Evolutionary conservation across 2,797 vertebrate species (phyloP).

Genomic region (Danio albolineatus): DNA sequence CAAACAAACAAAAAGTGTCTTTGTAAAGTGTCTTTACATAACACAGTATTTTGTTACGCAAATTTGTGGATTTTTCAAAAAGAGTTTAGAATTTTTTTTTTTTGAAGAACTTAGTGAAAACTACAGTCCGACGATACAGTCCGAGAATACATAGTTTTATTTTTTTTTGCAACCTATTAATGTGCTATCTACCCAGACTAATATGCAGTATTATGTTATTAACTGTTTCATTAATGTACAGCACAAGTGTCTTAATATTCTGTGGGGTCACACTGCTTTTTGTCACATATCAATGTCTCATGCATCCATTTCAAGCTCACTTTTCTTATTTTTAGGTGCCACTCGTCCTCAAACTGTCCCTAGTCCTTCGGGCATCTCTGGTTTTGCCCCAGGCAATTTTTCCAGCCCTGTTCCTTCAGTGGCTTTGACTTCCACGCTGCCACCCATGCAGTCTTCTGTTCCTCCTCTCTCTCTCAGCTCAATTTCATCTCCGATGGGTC

Average conservation of each 20-base stretch:
- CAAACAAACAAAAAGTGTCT: too few relatives aligned
- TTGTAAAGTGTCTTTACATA: too few relatives aligned
- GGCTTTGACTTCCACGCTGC: constrained; percentile 53
- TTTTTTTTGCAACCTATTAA: background rate
- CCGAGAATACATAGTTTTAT: background rate
- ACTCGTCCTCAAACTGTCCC: constrained; percentile 74
- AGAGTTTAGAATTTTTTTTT: too few relatives aligned
- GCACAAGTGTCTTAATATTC: background rate
- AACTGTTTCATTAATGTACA: background rate
- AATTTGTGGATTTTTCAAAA: too few relatives aligned
- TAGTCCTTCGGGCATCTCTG: constrained; percentile 61
- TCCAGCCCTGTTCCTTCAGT: constrained; percentile 62
- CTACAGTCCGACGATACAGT: background rate
- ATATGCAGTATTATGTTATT: background rate
- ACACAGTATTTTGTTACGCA: too few relatives aligned
- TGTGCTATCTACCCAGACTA: background rate
- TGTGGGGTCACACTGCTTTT: background rate
- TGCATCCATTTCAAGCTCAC: background rate
- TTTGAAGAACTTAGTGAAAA: too few relatives aligned
- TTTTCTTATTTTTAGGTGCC: constrained; percentile 67
- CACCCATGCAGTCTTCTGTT: constrained; percentile 64
- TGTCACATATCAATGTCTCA: background rate
- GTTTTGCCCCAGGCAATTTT: constrained; percentile 65
- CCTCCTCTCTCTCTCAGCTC: constrained; percentile 64
- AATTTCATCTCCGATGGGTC: constrained; percentile 14